These are phyloP conservation scores for Melanophora roralis DNA, from an alignment of 2,888 invertebrate genomes.

Conservation along the genomic window DNA sequence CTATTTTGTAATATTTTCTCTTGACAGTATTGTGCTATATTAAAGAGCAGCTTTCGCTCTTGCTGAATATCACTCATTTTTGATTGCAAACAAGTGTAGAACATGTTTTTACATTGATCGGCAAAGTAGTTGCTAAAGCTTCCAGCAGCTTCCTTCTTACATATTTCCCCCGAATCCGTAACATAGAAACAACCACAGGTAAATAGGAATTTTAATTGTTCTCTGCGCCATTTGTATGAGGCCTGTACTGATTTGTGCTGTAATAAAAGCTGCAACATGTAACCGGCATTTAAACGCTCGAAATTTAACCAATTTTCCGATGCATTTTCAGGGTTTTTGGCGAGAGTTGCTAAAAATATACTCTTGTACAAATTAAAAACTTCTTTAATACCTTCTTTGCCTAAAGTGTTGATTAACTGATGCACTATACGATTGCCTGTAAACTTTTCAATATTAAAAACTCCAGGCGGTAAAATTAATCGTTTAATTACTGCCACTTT, in stretches of 20 bases:
- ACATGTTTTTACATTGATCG: conserved; percentile 83
- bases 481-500: conserved; percentile 81
- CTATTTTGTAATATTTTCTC: conserved; percentile 79
- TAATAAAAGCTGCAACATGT: conserved; percentile 78
- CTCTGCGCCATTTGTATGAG: conserved; percentile 80
- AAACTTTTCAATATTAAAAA: conserved; percentile 85
- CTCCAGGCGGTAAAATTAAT: conserved; percentile 83
- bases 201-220: conserved; percentile 82
- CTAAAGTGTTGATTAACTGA: conserved; percentile 81
- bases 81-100: conserved; percentile 84
- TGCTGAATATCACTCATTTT: conserved; percentile 82
- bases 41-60: conserved; percentile 80
- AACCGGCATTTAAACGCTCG: conserved; percentile 83
- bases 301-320: conserved; percentile 82
- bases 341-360: conserved; percentile 80
- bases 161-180: conserved; percentile 73
- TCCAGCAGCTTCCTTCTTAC: conserved; percentile 72
- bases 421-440: conserved; percentile 83
- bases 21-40: conserved; percentile 80
- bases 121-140: conserved; percentile 77
- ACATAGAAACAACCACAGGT: conserved; percentile 82
- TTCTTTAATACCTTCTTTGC: conserved; percentile 81
- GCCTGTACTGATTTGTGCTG: conserved; percentile 73
- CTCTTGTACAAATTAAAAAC: conserved; percentile 81
- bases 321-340: conserved; percentile 75